phyloP scores from a whole-genome alignment of 2,113 vertebrate genomes.

The Tiliqua scincoides region DNA sequence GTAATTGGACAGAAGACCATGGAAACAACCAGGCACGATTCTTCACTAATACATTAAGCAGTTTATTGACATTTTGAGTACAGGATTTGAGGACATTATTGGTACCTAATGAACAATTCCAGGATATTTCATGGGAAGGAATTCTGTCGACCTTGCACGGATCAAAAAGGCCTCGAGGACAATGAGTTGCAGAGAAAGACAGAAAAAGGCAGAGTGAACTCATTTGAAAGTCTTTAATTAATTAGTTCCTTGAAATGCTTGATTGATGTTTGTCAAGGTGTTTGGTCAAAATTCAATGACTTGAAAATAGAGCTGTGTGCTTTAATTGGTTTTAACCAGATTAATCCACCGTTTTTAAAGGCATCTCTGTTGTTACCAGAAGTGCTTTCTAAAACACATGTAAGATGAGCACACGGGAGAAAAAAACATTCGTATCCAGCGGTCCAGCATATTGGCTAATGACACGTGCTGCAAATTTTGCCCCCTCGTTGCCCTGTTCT shows the following conservation, averaged over 20 bases:
- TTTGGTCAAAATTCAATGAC: conserved; percentile 43
- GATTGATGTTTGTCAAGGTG: conserved; percentile 34
- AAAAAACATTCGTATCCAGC: too few species aligned
- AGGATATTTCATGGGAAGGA: background rate
- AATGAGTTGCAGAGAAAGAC: conserved; percentile 30
- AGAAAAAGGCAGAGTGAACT: conserved; percentile 41
- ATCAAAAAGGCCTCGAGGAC: conserved; percentile 21
- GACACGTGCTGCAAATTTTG: too few species aligned
- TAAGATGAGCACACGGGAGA: too few species aligned
- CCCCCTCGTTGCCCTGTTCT: too few species aligned
- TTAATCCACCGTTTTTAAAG: too few species aligned
- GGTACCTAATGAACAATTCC: background rate
- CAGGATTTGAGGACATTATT: too few species aligned
- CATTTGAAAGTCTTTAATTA: conserved; percentile 28
- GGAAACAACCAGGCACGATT: background rate
- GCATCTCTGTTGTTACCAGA: too few species aligned
- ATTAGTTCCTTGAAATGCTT: too few species aligned
- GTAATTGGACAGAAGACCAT: background rate
- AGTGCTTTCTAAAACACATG: too few species aligned
- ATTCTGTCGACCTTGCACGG: conserved; percentile 31
- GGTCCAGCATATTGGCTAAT: too few species aligned
- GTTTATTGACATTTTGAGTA: background rate
- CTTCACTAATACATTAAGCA: background rate
- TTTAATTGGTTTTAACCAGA: background rate
- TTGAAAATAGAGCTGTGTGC: background rate